Evolutionary conservation across 2,113 vertebrate genomes (phyloP), one percentile per base, ranked within the genome.

Genomic region (Carollia perspicillata): DNA sequence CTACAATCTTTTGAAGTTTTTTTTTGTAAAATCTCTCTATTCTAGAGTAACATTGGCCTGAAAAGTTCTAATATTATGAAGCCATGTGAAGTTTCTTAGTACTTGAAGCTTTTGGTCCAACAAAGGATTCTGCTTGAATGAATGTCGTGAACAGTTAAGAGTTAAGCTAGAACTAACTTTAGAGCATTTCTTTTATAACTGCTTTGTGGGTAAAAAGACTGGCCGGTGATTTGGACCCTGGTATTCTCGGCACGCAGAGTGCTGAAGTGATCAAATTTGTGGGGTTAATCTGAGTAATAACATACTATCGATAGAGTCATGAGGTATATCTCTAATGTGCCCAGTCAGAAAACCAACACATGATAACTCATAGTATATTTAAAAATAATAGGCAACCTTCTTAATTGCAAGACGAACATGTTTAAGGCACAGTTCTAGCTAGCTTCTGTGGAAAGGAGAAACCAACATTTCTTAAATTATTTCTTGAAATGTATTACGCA

Each of bases 151-250:
- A 85, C 3, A 66, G 75, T 53, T 58, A 65, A 63, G 60, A 93
- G 66, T 47, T 77, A 60, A 55, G 40, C 53, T 55, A 55, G 35
- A 8, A 28, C 40, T 49, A 69, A 71, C 53, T 60, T 84, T 60
- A 66, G 66, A 77, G 17, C 40, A 87, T 93, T 94, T 86, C 87
- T 77, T 94, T 93, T 75, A 65, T 90, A 95, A 90, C 42, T 71
- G 37, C 22, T 37, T 65, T 58, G n/a, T 75, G 66, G 22, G 18
- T 84, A 88, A 96, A 93, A 88, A 77, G 53, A 89, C 81, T 37
- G 93, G 83, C 17, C 78, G 37, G 49, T 81, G 63, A 71, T 71
- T 74, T 75, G 23, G 13, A 65, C 42, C 75, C 49, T 40, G 47
- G 20, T 28, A 8, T 86, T 42, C 55, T 87, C 75, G 81, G 60